These are phyloP conservation scores for Scaeva pyrastri DNA, from an alignment of 2,888 invertebrate species.

Conservation along the genomic window DNA sequence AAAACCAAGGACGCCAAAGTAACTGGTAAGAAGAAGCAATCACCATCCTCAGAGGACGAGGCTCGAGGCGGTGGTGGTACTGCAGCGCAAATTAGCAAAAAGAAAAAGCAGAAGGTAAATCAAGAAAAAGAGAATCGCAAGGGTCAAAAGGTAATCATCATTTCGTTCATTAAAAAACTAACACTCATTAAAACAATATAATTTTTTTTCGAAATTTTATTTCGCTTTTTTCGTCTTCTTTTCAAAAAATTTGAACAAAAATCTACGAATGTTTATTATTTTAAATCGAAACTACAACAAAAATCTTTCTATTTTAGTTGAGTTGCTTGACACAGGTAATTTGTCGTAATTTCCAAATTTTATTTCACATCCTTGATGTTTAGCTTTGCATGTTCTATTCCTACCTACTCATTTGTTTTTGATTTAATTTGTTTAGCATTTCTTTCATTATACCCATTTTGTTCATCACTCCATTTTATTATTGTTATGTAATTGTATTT, in stretches of 20 bases:
- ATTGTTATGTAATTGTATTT: conserved; percentile 33
- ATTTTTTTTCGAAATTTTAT: conserved; percentile 31
- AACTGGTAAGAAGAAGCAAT: conserved; percentile 87
- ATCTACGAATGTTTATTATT: conserved; percentile 36
- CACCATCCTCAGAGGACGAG: conserved; percentile 83
- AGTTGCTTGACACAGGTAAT: conserved; percentile 75
- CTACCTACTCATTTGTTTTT: neutral
- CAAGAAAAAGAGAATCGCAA: conserved; percentile 85
- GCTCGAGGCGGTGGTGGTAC: conserved; percentile 78
- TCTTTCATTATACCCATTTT: conserved; percentile 52
- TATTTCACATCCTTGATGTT: conserved; percentile 11
- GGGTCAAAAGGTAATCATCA: conserved; percentile 84
- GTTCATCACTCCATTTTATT: conserved; percentile 54
- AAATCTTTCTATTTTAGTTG: conserved; percentile 62
- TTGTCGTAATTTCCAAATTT: conserved; percentile 44
- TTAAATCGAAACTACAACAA: conserved; percentile 28
- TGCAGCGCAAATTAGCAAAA: conserved; percentile 83
- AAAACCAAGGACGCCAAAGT: conserved; percentile 87
- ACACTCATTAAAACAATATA: conserved; percentile 59
- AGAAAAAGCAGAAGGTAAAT: conserved; percentile 85
- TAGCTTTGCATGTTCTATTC: conserved; percentile 26
- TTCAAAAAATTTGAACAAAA: conserved; percentile 24
- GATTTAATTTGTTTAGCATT: conserved; percentile 14
- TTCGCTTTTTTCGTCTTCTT: conserved; percentile 27
- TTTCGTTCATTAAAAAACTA: conserved; percentile 71